Conservation (phyloP, 2,113 vertebrate species). For the Gracilinanus agilis region DNA sequence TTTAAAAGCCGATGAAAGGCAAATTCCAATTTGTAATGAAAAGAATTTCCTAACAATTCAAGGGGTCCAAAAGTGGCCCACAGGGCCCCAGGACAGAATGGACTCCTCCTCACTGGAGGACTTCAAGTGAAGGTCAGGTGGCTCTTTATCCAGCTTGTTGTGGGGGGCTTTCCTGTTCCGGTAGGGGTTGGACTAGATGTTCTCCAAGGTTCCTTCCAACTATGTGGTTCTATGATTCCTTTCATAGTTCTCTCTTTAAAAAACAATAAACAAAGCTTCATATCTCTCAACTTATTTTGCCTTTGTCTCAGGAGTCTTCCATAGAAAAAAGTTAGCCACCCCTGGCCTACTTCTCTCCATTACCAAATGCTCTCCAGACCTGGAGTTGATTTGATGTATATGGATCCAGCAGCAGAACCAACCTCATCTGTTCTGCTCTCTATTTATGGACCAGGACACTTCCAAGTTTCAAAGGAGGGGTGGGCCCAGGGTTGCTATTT, state of each 20-base stretch:
- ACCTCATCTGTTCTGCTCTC: constrained; percentile 53
- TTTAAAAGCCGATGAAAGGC: not conserved
- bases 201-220: not conserved
- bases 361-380: not conserved
- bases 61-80: not conserved
- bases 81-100: not conserved
- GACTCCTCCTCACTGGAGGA: not conserved
- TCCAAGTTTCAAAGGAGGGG: not conserved
- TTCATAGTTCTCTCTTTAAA: not conserved
- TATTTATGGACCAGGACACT: constrained; percentile 25
- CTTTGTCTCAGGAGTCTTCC: not conserved
- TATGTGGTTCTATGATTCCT: not conserved
- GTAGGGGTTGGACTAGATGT: not conserved
- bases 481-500: not conserved
- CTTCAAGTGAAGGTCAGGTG: not conserved
- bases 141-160: not conserved
- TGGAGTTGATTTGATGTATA: not conserved
- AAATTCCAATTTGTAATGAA: not conserved
- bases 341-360: not conserved
- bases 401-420: constrained; percentile 21
- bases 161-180: not conserved
- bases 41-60: not conserved
- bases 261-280: not conserved
- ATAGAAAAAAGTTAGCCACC: not conserved
- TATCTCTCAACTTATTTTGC: not conserved